These are phyloP conservation scores for Proisotoma minuta DNA, from an alignment of 2,888 invertebrate genomes.

Conservation along the genomic window DNA sequence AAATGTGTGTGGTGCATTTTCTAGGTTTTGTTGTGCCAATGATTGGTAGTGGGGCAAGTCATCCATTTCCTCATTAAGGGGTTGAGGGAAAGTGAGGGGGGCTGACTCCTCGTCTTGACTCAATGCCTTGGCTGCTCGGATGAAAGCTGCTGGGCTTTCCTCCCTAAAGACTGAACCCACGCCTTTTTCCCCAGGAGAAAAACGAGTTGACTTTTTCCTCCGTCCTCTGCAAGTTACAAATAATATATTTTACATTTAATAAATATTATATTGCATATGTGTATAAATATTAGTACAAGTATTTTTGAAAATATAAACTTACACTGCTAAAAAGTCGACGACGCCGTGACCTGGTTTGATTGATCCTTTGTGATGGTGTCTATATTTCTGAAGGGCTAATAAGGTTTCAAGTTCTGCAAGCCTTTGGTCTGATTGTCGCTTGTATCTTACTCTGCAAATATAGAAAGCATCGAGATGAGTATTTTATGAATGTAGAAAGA, in stretches of 20 bases:
- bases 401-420: conserved; percentile 60
- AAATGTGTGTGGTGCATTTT: not conserved
- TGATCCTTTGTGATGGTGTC: conserved; percentile 49
- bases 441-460: conserved; percentile 50
- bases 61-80: conserved; percentile 10
- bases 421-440: conserved; percentile 59
- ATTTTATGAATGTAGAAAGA: not conserved
- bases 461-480: not conserved
- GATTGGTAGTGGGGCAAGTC: not conserved
- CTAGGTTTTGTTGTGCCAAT: not conserved
- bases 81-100: not conserved
- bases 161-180: not conserved
- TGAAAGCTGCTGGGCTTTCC: not conserved
- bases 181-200: conserved; percentile 31
- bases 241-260: not conserved
- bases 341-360: conserved; percentile 53
- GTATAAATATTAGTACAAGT: not conserved
- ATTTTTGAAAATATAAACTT: conserved; percentile 49
- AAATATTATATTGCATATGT: conserved; percentile 12
- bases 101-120: not conserved
- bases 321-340: conserved; percentile 57
- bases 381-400: conserved; percentile 56
- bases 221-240: conserved; percentile 33
- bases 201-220: conserved; percentile 38
- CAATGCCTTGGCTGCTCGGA: not conserved